phyloP scores from a whole-genome alignment of 2,113 vertebrate species.

The Poeciliopsis turrubarensis region DNA sequence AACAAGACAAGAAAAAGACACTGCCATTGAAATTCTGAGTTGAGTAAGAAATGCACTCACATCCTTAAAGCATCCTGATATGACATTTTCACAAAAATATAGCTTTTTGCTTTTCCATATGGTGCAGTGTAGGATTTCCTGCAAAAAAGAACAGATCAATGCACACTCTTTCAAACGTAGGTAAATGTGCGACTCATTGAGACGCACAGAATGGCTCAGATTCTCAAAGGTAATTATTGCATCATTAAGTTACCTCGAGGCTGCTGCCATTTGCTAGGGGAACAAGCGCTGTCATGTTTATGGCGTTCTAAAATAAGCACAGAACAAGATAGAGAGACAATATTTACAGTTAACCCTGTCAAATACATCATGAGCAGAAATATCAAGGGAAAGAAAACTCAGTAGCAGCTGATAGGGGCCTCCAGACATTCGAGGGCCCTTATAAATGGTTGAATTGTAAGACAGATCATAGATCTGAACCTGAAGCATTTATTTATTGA shows the following conservation, averaged over 20 bases:
- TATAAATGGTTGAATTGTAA: no score
- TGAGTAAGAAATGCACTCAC: background rate
- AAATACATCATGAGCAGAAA: background rate
- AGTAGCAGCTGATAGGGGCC: no score
- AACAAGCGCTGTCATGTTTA: background rate
- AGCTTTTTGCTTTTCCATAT: background rate
- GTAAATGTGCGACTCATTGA: background rate
- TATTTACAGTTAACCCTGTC: background rate
- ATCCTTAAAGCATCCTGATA: no score
- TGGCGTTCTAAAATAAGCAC: background rate
- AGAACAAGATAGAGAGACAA: background rate
- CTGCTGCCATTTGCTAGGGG: rapidly evolving
- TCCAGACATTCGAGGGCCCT: no score
- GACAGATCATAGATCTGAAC: no score
- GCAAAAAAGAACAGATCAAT: background rate
- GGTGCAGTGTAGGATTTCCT: background rate
- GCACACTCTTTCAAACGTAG: background rate
- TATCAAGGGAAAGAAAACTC: no score
- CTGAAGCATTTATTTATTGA: no score
- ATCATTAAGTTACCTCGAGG: background rate
- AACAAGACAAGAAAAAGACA: background rate
- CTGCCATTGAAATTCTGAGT: background rate
- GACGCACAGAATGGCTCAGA: no score
- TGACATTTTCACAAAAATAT: no score
- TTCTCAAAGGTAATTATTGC: background rate